Evolutionary conservation across 2,113 vertebrate species (phyloP).

Genomic region (Zingel zingel): DNA sequence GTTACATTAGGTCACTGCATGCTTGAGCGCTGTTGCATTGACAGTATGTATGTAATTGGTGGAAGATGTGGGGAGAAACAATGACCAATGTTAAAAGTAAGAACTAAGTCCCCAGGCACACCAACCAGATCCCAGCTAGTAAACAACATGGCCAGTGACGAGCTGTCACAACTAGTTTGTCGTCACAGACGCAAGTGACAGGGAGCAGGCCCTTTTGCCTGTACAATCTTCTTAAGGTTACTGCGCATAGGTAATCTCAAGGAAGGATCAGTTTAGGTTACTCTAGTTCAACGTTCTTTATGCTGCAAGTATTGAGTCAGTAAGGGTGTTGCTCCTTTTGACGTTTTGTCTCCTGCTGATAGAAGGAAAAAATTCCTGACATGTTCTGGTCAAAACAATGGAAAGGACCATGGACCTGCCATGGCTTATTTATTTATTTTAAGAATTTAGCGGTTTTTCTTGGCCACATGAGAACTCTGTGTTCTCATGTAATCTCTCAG

Average conservation of each 20-base stretch:
- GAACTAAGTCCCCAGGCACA: background rate
- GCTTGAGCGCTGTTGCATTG: background rate
- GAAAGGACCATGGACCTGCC: conserved; percentile 40
- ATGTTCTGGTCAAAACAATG: conserved; percentile 72
- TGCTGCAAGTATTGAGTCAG: conserved; percentile 37
- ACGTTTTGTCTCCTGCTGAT: conserved; percentile 42
- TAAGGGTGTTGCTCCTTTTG: conserved; percentile 46
- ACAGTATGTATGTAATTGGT: background rate
- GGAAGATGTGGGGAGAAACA: background rate
- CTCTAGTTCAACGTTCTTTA: conserved; percentile 44
- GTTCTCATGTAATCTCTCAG: conserved; percentile 47
- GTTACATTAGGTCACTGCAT: background rate
- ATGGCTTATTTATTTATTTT: conserved; percentile 21
- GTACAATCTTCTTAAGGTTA: conserved; percentile 42
- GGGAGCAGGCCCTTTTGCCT: background rate
- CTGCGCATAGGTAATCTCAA: conserved; percentile 34
- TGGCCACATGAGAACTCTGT: conserved; percentile 31
- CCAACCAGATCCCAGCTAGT: background rate
- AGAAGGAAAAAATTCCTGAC: conserved; percentile 57
- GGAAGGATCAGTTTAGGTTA: conserved; percentile 41
- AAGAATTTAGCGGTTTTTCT: conserved; percentile 48
- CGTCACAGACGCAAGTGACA: conserved; percentile 27
- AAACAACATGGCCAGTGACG: background rate
- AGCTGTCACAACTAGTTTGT: conserved; percentile 28
- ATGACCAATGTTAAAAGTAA: background rate